phyloP scores from a whole-genome alignment of 1,140 invertebrate species.

The Goniozus legneri region DNA sequence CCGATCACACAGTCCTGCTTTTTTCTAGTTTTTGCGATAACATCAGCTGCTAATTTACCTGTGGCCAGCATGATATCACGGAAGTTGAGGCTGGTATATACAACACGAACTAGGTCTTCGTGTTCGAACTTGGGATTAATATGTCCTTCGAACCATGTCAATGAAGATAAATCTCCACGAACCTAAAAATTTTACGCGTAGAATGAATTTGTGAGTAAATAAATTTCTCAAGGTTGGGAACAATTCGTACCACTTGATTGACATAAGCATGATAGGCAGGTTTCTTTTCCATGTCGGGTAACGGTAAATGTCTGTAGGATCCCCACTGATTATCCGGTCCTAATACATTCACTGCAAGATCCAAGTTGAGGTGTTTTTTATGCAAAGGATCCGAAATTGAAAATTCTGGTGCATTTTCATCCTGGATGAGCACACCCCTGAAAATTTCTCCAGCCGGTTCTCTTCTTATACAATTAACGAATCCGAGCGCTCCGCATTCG shows the following conservation, averaged over 20 bases:
- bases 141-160: conserved; percentile 74
- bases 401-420: conserved; percentile 63
- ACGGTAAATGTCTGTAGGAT: conserved; percentile 66
- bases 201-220: too few species aligned
- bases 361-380: conserved; percentile 61
- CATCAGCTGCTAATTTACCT: conserved; percentile 64
- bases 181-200: too few species aligned
- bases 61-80: conserved; percentile 72
- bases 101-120: conserved; percentile 50
- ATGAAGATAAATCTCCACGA: conserved; percentile 77
- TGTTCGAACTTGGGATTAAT: conserved; percentile 34
- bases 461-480: conserved; percentile 71
- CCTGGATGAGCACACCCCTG: conserved; percentile 62
- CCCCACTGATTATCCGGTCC: conserved; percentile 67
- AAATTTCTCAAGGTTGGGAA: too few species aligned
- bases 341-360: conserved; percentile 75
- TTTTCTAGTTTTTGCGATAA: conserved; percentile 56
- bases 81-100: conserved; percentile 68
- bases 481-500: conserved; percentile 76
- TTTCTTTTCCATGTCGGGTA: conserved; percentile 50
- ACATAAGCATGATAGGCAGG: conserved; percentile 67
- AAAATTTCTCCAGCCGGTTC: conserved; percentile 66
- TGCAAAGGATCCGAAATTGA: conserved; percentile 62
- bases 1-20: conserved; percentile 66
- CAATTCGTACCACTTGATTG: conserved; percentile 57